A percentile compares a stretch with the other conserved stretches of the same genome.
Conservation (phyloP, 2,888 invertebrate genomes). For the Rambutsinella grinnellia region DNA sequence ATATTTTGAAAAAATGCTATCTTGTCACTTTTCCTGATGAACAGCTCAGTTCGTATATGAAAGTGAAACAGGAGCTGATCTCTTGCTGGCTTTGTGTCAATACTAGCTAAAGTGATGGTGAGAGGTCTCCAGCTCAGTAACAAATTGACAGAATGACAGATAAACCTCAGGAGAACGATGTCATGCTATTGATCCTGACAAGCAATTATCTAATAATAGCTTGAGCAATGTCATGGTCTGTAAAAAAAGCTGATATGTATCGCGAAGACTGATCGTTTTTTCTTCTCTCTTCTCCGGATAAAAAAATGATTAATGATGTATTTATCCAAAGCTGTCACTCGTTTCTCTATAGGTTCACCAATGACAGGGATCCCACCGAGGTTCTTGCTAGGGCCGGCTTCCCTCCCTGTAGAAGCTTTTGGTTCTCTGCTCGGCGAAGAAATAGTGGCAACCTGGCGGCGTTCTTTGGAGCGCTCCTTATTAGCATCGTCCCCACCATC, state of each 20-base stretch:
- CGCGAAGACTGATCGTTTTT: constrained; percentile 5
- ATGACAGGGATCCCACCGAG: constrained; percentile 63
- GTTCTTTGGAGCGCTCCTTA: constrained; percentile 75
- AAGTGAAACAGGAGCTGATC: too few species aligned
- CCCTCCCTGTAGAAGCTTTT: constrained; percentile 67
- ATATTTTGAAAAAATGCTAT: too few species aligned
- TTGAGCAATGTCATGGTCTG: constrained; percentile 28
- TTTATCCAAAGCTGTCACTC: constrained; percentile 28
- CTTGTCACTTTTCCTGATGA: too few species aligned
- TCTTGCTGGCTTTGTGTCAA: too few species aligned
- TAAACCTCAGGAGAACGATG: constrained; percentile 43
- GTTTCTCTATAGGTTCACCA: constrained; percentile 64
- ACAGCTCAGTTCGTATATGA: too few species aligned
- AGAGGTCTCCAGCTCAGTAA: constrained; percentile 7
- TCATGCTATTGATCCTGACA: constrained; percentile 55
- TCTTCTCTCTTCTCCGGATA: background rate
- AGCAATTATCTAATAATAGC: constrained; percentile 52
- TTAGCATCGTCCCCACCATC: constrained; percentile 66
- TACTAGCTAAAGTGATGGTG: constrained; percentile 4
- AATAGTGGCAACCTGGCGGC: constrained; percentile 84
- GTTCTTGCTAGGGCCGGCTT: constrained; percentile 62
- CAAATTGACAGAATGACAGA: constrained; percentile 25
- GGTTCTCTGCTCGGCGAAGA: constrained; percentile 79
- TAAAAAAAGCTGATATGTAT: constrained; percentile 47
- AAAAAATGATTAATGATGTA: constrained; percentile 51